Evolutionary conservation across 2,113 vertebrate genomes (phyloP), one percentile per base, ranked within the genome.

Genomic region (Phalacrocorax carbo): DNA sequence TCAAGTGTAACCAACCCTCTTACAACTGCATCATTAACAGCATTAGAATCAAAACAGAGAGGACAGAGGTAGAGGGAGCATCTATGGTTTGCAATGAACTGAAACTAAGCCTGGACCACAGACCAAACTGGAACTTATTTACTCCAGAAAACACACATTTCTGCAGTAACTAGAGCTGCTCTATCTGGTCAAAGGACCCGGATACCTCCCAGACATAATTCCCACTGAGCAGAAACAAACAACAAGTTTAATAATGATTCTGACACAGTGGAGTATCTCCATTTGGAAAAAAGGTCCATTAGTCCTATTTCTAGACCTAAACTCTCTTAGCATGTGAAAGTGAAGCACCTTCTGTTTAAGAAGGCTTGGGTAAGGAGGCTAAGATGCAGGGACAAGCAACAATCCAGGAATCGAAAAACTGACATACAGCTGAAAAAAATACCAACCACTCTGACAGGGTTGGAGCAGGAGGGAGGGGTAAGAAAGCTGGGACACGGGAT

Each of bases 241-340:
- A 30, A 52, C 7, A 88, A 54, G 11, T 61, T 76, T 83, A 76
- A 88, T 65, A 76, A 15, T 9, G 21, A 82, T 9, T 52, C n/a
- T 90, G 44, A 64, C 44, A 26, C 44, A 66, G 32, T 16, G 7
- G 22, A 81, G 3, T 26, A 60, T 22, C 29, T 78, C 49, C 25
- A 51, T 60, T 57, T 48, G 32, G n/a, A 27, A 78, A 75, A 84
- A 64, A 72, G 6, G 4, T 27, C 26, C 58, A 87, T 26, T 36
- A 89, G 29, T 81, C n/a, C 38, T 68, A 5, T 20, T 89, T 91
- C 81, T 91, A 89, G 55, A 62, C 11, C 34, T 84, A 86, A 95
- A 66, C 18, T 66, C 20, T 86, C 44, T 81, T 52, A 78, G 65
- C 42, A 42, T 10, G 11, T 87, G 15, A 80, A 82, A 88, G 42